Evolutionary conservation across 2,888 invertebrate species (phyloP), one percentile per base, ranked within the genome.

Genomic region (Eurytoma californica): DNA sequence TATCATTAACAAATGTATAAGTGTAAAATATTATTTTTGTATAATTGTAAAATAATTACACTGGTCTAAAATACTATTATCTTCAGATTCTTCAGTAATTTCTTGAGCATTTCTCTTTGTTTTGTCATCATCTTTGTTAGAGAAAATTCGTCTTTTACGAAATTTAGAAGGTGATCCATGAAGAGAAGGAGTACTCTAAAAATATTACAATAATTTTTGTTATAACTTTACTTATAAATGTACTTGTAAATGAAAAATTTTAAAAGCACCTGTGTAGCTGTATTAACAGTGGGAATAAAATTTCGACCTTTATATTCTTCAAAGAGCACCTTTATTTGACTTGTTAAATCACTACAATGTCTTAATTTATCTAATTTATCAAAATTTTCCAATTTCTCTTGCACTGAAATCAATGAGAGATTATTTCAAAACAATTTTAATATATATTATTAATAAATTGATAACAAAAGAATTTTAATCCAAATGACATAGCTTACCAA

Each of bases 401-500:
- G 74, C 5, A 82, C 79, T 80, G 30, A 0, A 66, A 72, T 65
- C 13, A 18, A 30, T 13, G 49, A 72, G 12, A 72, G 13, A 16
- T 12, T 63, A 39, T 20, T 18, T 60, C n/a, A 55, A 24, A 49
- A 28, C 24, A 12, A 60, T 14, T 55, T 12, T 16, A 18, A 68
- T n/a, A n/a, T n/a, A n/a, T 14, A 28, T 61, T 30, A 9, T n/a
- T n/a, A n/a, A 2, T 53, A 4, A 3, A 3, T 57, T 18, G 61
- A 24, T 24, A 74, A 24, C 24, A 58, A 68, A 60, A 4, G 47
- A 4, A 68, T 28, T 66, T 77, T 3, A n/a, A 51, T 16, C 18
- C 9, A n/a, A 66, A 5, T 18, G 18, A 20, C 63, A 30, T 49
- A 39, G n/a, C 72, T 74, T 75, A 82, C 82, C 74, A 60, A 80